Base-by-base conservation (phyloP, 1,140 invertebrate species). In the Ectropis grisescens region DNA sequence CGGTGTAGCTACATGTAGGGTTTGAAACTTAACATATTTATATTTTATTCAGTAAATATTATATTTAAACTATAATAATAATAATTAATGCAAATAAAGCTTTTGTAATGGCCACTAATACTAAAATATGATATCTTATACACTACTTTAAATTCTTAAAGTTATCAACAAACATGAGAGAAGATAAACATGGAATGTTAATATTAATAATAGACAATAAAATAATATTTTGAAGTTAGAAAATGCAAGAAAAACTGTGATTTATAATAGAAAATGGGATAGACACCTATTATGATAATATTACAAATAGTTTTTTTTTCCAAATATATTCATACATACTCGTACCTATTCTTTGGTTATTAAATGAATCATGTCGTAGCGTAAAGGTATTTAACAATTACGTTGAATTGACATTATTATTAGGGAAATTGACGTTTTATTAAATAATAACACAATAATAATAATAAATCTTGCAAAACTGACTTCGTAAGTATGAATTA, bases 211-310 rank as follows among this genome's bases (percentile, higher is more conserved):
- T 37, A 19, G 16, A 19, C 3, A 19, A 8, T 19, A 19, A 37
- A 33, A 29, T 10, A 25, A 33, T 23, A 38, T 29, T 10, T 19
- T 36, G 3, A 33, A 28, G 2, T 36, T 33, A 10, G n/a, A n/a
- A n/a, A n/a, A n/a, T n/a, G 30, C 15, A 42, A 10, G 24, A 31
- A 37, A 27, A 39, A n/a, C n/a, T n/a, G n/a, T n/a, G n/a, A n/a
- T n/a, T n/a, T n/a, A n/a, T n/a, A 48, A 50, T 52, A 61, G 43
- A 64, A 66, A 64, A 55, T 40, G 42, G 60, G 53, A 62, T 41
- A 58, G 44, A 55, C 57, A 51, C 43, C 49, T 54, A 57, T 43
- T 41, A 44, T 38, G 50, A 43, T 34, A 51, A 43, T 47, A 31
- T 41, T 53, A 55, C 55, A 57, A 53, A 54, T 59, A 52, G 46